Percentiles rank a stretch among this genome's conserved stretches.
These are phyloP conservation scores for Chironomus riparius DNA, from an alignment of 2,888 invertebrate species.

Conservation along the genomic window DNA sequence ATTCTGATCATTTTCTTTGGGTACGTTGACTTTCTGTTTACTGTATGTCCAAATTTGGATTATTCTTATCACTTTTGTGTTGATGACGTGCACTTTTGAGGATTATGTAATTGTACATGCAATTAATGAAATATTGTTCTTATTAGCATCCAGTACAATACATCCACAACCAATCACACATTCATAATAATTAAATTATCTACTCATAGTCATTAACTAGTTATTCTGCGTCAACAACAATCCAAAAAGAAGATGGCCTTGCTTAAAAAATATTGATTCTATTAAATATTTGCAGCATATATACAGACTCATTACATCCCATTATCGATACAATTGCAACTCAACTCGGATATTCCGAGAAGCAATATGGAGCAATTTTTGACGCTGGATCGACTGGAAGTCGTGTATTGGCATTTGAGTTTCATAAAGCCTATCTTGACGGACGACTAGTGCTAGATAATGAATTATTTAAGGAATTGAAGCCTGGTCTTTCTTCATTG, in stretches of 20 bases:
- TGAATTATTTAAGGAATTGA: slow-evolving; percentile 73
- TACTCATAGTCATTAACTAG: no score
- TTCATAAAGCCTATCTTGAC: slow-evolving; percentile 65
- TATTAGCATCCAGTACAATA: no score
- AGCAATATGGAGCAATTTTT: slow-evolving; percentile 75
- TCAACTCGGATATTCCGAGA: slow-evolving; percentile 59
- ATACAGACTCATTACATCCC: slow-evolving; percentile 41
- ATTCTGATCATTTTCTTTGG: slow-evolving; percentile 39
- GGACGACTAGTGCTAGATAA: slow-evolving; percentile 68
- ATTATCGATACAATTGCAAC: slow-evolving; percentile 63
- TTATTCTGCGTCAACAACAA: no score
- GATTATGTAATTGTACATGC: no score
- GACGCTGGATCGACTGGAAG: slow-evolving; percentile 94
- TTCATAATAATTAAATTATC: no score
- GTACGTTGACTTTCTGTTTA: background rate
- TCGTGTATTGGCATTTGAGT: slow-evolving; percentile 72
- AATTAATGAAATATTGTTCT: no score
- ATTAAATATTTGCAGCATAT: slow-evolving; percentile 33
- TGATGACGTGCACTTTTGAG: no score
- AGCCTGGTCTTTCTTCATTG: slow-evolving; percentile 86
- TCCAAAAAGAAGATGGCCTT: no score
- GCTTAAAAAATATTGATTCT: no score
- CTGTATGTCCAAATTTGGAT: background rate
- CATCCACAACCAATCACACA: no score
- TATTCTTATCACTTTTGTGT: no score